Conservation (phyloP, 1,140 invertebrate species). For the Oppia nitens region DNA sequence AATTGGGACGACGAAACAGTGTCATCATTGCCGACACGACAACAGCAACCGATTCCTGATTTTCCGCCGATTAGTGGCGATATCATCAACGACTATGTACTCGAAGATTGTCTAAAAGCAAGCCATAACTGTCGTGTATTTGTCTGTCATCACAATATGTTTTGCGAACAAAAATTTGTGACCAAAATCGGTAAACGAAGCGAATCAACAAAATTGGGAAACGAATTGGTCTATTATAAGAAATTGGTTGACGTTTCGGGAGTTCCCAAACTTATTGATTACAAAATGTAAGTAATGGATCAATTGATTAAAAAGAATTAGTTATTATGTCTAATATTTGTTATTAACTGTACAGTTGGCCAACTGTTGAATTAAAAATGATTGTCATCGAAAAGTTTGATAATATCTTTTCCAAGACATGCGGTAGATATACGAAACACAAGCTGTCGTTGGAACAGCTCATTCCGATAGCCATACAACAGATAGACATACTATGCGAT, state of each 20-base stretch:
- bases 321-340: too few relatives aligned
- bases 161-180: background rate
- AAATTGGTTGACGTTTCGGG: background rate
- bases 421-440: background rate
- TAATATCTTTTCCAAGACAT: background rate
- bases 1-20: background rate
- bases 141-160: background rate
- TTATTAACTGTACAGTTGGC: too few relatives aligned
- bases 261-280: background rate
- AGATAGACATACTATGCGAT: background rate
- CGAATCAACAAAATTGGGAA: background rate
- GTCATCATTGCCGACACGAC: too few relatives aligned
- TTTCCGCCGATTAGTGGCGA: background rate
- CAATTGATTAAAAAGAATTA: too few relatives aligned
- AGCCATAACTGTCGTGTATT: background rate
- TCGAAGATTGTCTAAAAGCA: background rate
- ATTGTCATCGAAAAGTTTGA: background rate
- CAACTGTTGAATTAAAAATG: too few relatives aligned
- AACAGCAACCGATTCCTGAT: too few relatives aligned
- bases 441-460: background rate
- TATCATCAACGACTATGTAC: background rate
- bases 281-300: background rate
- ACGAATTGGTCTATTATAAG: background rate
- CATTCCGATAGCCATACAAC: background rate
- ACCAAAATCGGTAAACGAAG: background rate